phyloP scores from a whole-genome alignment of 92 coral and sea anemone genomes.

The Bergia puertoricense region DNA sequence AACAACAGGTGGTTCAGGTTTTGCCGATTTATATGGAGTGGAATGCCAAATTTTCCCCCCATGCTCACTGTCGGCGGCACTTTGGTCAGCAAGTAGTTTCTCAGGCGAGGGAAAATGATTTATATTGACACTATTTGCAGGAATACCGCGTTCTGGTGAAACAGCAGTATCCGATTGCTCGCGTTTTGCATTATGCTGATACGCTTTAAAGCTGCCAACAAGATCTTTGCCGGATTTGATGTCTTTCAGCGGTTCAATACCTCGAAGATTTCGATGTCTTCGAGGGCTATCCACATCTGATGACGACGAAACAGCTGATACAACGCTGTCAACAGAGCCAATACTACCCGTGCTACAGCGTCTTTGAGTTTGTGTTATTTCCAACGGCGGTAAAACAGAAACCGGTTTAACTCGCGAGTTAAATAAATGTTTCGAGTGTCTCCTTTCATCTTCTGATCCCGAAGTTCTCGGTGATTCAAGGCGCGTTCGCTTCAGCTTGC shows the following conservation, averaged over 20 bases:
- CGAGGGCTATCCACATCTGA: slow-evolving; percentile 43
- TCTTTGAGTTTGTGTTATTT: slow-evolving; percentile 46
- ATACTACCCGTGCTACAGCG: slow-evolving; percentile 60
- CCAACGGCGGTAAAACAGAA: slow-evolving; percentile 46
- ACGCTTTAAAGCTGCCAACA: slow-evolving; percentile 56
- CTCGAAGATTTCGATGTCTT: slow-evolving; percentile 62
- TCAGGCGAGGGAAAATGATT: slow-evolving; percentile 36
- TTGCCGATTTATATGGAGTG: slow-evolving; percentile 34
- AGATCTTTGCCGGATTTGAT: slow-evolving; percentile 63
- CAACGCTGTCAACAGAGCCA: slow-evolving; percentile 51
- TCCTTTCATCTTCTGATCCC: slow-evolving; percentile 80
- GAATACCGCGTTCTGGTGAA: slow-evolving; percentile 14
- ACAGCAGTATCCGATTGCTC: slow-evolving; percentile 31
- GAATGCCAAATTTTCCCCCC: slow-evolving; percentile 29
- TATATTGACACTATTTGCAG: slow-evolving; percentile 33
- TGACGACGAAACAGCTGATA: slow-evolving; percentile 45
- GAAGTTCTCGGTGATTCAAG: slow-evolving; percentile 75
- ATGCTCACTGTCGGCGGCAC: neutral
- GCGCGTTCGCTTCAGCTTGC: slow-evolving; percentile 63
- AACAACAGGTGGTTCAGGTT: slow-evolving; percentile 4
- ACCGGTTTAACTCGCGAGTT: slow-evolving; percentile 54
- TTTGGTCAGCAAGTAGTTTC: slow-evolving; percentile 9
- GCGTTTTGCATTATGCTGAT: slow-evolving; percentile 61
- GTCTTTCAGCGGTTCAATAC: slow-evolving; percentile 69
- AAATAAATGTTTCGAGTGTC: slow-evolving; percentile 51